Evolutionary conservation across 2,888 invertebrate genomes (phyloP).

Genomic region (Agrilus mali): DNA sequence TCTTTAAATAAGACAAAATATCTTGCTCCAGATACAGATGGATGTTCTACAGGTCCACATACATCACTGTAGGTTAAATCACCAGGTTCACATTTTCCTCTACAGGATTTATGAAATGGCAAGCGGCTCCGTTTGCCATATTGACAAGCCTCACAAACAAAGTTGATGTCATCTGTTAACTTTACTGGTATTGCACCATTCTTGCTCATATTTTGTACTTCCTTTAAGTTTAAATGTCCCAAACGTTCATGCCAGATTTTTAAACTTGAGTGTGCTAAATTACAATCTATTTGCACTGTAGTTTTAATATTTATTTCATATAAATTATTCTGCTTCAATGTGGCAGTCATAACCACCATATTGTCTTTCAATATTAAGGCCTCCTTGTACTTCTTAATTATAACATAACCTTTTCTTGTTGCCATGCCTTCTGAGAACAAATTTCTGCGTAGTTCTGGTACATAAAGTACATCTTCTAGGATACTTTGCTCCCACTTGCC

Average conservation of each 20-base stretch:
- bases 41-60: no score
- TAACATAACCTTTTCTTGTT: slow-evolving; percentile 17
- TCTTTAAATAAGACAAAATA: no score
- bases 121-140: slow-evolving; percentile 13
- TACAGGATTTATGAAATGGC: slow-evolving; percentile 10
- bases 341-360: no score
- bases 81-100: slow-evolving; percentile 12
- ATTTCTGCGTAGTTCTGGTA: slow-evolving; percentile 22
- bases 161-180: slow-evolving; percentile 9
- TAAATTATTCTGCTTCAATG: slow-evolving; percentile 12
- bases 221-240: slow-evolving; percentile 16
- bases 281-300: slow-evolving; percentile 8
- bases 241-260: slow-evolving; percentile 17
- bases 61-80: no score
- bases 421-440: slow-evolving; percentile 24
- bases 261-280: no score
- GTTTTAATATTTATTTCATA: slow-evolving; percentile 15
- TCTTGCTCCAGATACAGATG: no score
- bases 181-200: no score
- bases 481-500: no score
- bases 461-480: no score
- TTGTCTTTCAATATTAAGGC: no score
- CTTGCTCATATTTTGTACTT: slow-evolving; percentile 12
- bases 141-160: slow-evolving; percentile 14
- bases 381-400: slow-evolving; percentile 19